Percentiles rank a stretch among this genome's conserved stretches.
Conservation (phyloP, 1,140 invertebrate genomes). For the Megalopta genalis region DNA sequence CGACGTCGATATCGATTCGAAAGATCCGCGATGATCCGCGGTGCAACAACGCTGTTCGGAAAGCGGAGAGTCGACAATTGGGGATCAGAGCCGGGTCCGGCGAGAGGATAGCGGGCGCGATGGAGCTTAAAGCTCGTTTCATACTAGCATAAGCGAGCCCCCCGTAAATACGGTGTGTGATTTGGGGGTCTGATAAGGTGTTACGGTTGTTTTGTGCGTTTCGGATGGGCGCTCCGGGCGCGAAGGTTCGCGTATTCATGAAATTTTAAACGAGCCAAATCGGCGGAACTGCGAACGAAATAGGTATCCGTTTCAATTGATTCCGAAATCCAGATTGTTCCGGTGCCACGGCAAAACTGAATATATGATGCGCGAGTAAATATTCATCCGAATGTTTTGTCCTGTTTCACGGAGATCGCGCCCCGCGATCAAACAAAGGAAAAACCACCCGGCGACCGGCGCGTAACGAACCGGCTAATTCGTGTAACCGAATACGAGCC, state of each 20-base stretch:
- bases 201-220: background rate
- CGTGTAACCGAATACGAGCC: slow-evolving; percentile 17
- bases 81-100: no score
- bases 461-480: slow-evolving; percentile 35
- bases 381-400: slow-evolving; percentile 17
- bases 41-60: no score
- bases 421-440: slow-evolving; percentile 9
- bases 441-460: background rate
- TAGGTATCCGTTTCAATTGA: background rate
- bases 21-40: no score
- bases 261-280: background rate
- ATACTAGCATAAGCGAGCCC: no score
- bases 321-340: no score
- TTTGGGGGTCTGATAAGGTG: background rate
- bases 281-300: background rate
- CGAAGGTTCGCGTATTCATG: background rate
- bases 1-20: no score
- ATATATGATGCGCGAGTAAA: background rate
- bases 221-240: no score
- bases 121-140: no score
- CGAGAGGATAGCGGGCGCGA: no score
- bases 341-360: background rate
- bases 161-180: no score
- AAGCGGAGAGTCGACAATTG: no score
- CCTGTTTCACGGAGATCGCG: background rate